Conservation (phyloP, 2,113 vertebrate genomes). For the Percina caprodes region DNA sequence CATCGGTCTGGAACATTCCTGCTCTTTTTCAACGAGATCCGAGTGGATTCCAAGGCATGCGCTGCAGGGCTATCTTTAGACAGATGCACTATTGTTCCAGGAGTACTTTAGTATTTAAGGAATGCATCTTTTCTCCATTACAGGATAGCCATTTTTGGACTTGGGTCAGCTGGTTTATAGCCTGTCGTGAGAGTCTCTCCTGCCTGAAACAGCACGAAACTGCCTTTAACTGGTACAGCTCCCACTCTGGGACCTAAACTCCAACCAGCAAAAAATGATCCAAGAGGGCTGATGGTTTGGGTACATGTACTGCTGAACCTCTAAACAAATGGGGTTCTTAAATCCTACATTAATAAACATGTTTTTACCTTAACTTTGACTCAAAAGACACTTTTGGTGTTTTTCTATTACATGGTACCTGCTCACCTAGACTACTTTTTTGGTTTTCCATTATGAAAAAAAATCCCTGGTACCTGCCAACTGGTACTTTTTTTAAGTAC, state of each 20-base stretch:
- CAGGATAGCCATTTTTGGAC: constrained; percentile 51
- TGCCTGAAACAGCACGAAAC: constrained; percentile 14
- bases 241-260: neutral
- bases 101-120: constrained; percentile 46
- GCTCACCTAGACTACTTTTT: too few species aligned
- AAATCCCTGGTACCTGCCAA: too few species aligned
- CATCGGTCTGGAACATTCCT: neutral
- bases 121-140: constrained; percentile 45
- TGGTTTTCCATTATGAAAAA: too few species aligned
- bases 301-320: neutral
- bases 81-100: constrained; percentile 13
- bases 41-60: constrained; percentile 13
- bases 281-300: neutral
- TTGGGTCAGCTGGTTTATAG: constrained; percentile 38
- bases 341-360: neutral
- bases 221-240: neutral
- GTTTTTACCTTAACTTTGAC: neutral
- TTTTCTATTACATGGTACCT: too few species aligned
- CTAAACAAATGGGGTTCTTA: neutral
- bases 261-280: too few species aligned
- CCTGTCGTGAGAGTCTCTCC: neutral
- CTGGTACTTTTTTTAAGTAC: too few species aligned
- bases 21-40: constrained; percentile 14
- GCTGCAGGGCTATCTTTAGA: constrained; percentile 54
- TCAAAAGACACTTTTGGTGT: too few species aligned